A percentile compares a stretch with the other conserved stretches of the same genome.
Conservation (phyloP, 2,113 vertebrate genomes). For the Anser brachyrhynchus region DNA sequence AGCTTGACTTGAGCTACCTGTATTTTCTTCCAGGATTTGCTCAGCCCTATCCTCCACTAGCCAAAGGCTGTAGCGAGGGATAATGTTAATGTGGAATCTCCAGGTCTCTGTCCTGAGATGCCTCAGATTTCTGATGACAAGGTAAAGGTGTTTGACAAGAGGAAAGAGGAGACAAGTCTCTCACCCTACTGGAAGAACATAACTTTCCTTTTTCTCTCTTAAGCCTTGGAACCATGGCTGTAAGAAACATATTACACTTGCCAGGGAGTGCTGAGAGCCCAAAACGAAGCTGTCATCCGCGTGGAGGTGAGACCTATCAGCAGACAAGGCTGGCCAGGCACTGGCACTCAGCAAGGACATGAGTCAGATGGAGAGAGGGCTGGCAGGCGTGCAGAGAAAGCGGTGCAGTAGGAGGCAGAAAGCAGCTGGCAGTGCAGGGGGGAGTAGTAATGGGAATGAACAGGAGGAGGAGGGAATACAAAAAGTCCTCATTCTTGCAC, state of each 20-base stretch:
- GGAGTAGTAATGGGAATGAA: background rate
- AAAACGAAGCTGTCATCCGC: rapidly evolving
- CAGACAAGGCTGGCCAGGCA: background rate
- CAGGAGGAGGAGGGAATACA: background rate
- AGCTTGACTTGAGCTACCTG: background rate
- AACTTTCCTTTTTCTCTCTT: background rate
- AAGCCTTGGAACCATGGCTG: background rate
- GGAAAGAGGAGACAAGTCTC: background rate
- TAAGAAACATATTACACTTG: rapidly evolving
- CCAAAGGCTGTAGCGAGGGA: background rate
- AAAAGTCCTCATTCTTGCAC: rapidly evolving
- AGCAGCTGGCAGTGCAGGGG: background rate
- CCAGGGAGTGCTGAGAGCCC: background rate
- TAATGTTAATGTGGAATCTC: background rate
- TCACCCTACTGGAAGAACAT: rapidly evolving
- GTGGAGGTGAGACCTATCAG: background rate
- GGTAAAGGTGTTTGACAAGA: background rate
- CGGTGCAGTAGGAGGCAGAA: background rate
- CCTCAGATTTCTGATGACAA: background rate
- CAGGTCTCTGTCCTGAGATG: background rate
- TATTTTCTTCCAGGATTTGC: background rate
- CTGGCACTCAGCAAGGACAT: rapidly evolving
- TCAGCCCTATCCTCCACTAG: background rate
- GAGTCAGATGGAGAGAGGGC: background rate
- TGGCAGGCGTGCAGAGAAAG: background rate